Evolutionary conservation across 2,113 vertebrate species (phyloP).

Genomic region (Catharus fuscescens): DNA sequence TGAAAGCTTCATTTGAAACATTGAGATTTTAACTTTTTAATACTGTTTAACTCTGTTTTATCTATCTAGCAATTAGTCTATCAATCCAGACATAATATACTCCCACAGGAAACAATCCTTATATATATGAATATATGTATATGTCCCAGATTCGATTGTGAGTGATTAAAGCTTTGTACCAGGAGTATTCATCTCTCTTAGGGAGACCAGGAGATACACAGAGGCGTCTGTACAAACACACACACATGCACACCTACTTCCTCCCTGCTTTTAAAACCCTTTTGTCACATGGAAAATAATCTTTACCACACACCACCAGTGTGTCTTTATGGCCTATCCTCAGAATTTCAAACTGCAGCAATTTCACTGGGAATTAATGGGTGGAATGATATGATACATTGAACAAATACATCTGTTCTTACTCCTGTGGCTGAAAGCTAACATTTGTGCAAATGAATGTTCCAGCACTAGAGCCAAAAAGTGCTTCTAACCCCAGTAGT

Average conservation of each 20-base stretch:
- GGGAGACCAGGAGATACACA: neutral
- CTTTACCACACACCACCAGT: neutral
- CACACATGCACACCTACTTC: neutral
- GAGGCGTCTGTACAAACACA: neutral
- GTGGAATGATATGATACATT: slow-evolving; percentile 60
- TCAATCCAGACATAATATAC: slow-evolving; percentile 65
- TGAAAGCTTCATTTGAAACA: slow-evolving; percentile 61
- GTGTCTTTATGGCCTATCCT: neutral
- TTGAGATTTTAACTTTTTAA: slow-evolving; percentile 72
- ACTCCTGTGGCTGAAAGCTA: neutral
- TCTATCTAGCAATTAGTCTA: slow-evolving; percentile 75
- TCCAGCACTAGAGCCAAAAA: slow-evolving; percentile 42
- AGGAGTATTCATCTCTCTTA: slow-evolving; percentile 20
- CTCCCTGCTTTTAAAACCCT: neutral
- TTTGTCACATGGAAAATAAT: slow-evolving; percentile 6
- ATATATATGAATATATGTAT: neutral
- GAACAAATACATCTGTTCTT: slow-evolving; percentile 63
- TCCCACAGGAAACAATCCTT: slow-evolving; percentile 61
- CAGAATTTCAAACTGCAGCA: slow-evolving; percentile 14
- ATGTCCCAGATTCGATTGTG: slow-evolving; percentile 26
- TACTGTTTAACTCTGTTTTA: slow-evolving; percentile 72
- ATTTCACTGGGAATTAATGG: slow-evolving; percentile 54
- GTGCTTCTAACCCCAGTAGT: slow-evolving; percentile 23
- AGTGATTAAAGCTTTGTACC: slow-evolving; percentile 54
- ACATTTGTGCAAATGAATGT: slow-evolving; percentile 45